These are phyloP conservation scores for Charaxes varanes DNA, from an alignment of 1,140 invertebrate species.

Conservation along the genomic window DNA sequence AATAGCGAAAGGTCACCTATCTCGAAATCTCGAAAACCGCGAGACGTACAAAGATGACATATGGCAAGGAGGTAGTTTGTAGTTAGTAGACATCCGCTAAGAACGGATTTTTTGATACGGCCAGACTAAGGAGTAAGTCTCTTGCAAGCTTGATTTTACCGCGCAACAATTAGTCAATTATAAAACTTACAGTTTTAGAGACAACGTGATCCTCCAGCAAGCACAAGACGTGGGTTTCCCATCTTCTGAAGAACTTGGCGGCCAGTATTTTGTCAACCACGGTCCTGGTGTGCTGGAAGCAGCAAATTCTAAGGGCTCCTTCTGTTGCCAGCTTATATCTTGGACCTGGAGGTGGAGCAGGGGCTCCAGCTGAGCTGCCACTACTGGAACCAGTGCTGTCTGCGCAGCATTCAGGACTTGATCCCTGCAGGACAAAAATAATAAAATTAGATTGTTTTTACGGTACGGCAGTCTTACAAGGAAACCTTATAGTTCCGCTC, in stretches of 20 bases:
- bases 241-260: slow-evolving; percentile 85
- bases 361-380: slow-evolving; percentile 30
- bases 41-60: too few relatives aligned
- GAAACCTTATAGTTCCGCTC: too few relatives aligned
- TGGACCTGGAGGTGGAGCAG: slow-evolving; percentile 76
- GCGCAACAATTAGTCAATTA: too few relatives aligned
- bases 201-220: slow-evolving; percentile 82
- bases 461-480: too few relatives aligned
- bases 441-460: too few relatives aligned
- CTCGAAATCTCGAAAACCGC: too few relatives aligned
- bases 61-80: too few relatives aligned
- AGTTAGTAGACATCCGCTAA: too few relatives aligned
- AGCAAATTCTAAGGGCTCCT: slow-evolving; percentile 86
- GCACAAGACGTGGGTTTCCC: slow-evolving; percentile 86
- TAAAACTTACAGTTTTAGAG: slow-evolving; percentile 83
- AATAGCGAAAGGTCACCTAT: too few relatives aligned
- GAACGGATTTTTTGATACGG: too few relatives aligned
- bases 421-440: slow-evolving; percentile 36
- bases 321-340: slow-evolving; percentile 85
- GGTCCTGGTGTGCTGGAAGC: slow-evolving; percentile 85
- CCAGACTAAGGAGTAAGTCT: too few relatives aligned
- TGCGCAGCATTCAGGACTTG: slow-evolving; percentile 60
- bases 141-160: too few relatives aligned
- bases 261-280: slow-evolving; percentile 88
- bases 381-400: slow-evolving; percentile 55